Conservation (phyloP, 2,797 vertebrate species). For the Lateolabrax maculatus region DNA sequence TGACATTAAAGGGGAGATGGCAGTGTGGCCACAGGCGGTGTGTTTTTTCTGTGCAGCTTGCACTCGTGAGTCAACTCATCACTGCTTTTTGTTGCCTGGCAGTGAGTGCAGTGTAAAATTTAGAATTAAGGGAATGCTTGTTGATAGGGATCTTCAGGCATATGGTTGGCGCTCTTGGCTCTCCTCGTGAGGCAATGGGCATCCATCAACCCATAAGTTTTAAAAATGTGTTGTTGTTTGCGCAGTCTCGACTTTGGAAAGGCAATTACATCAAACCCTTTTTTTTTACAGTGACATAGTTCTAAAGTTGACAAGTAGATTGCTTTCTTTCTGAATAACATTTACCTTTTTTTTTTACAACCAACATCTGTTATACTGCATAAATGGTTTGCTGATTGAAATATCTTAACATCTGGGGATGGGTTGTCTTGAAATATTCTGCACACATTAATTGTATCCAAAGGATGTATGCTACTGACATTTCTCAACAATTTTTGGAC, state of each 20-base stretch:
- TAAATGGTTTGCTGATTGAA: slow-evolving; percentile 5
- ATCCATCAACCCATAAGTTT: slow-evolving; percentile 38
- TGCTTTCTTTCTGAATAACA: slow-evolving; percentile 26
- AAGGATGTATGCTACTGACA: background rate
- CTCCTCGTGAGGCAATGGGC: slow-evolving; percentile 1
- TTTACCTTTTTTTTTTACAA: slow-evolving; percentile 7
- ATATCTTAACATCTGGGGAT: background rate
- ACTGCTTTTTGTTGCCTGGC: slow-evolving; percentile 26
- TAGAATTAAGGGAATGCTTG: slow-evolving; percentile 7
- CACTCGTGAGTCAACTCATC: slow-evolving; percentile 11
- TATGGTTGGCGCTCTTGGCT: slow-evolving; percentile 18
- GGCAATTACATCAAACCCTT: slow-evolving; percentile 34
- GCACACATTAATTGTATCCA: background rate
- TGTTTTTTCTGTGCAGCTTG: slow-evolving; percentile 22
- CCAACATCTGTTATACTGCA: slow-evolving; percentile 25
- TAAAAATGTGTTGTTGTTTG: slow-evolving; percentile 28
- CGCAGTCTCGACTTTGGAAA: slow-evolving; percentile 19
- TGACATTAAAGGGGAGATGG: slow-evolving; percentile 55
- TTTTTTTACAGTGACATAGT: slow-evolving; percentile 16
- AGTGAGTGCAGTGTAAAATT: slow-evolving; percentile 17
- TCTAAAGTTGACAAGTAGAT: slow-evolving; percentile 34
- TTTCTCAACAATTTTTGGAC: background rate
- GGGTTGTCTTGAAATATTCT: background rate
- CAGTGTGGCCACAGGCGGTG: slow-evolving; percentile 35
- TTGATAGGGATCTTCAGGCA: slow-evolving; percentile 32